These are phyloP conservation scores for Drosophila serrata DNA, from an alignment of 1,140 invertebrate species.

Conservation along the genomic window DNA sequence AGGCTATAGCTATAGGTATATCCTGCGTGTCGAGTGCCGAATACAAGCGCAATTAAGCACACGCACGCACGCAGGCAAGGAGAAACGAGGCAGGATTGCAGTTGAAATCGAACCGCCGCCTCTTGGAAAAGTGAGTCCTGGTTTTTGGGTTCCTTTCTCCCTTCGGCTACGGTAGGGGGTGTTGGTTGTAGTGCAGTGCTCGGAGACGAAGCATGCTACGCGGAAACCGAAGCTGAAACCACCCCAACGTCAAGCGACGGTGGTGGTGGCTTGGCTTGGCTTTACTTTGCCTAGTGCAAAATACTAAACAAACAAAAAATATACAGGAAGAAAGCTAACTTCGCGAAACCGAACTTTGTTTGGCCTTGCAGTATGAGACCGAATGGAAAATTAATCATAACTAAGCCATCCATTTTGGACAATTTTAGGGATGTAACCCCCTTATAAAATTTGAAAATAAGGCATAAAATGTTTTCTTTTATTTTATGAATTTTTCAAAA, in stretches of 20 bases:
- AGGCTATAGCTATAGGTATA: conserved; percentile 17
- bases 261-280: conserved; percentile 66
- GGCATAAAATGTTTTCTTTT: too few relatives aligned
- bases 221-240: conserved; percentile 60
- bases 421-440: too few relatives aligned
- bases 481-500: too few relatives aligned
- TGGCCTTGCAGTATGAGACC: too few relatives aligned
- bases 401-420: too few relatives aligned
- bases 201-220: conserved; percentile 11
- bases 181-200: conserved; percentile 24
- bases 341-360: too few relatives aligned
- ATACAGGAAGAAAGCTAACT: too few relatives aligned
- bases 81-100: conserved; percentile 28
- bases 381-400: too few relatives aligned
- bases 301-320: conserved; percentile 16
- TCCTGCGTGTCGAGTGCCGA: conserved; percentile 38
- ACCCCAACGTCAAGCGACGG: conserved; percentile 49
- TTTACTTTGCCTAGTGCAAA: conserved; percentile 54
- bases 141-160: conserved; percentile 10
- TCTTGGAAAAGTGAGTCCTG: conserved; percentile 42
- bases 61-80: conserved; percentile 62
- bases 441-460: too few relatives aligned
- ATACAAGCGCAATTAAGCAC: conserved; percentile 78
- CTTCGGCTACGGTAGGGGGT: conserved; percentile 55
- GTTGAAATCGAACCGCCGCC: conserved; percentile 45